Percentiles rank a stretch among this genome's conserved stretches.
phyloP scores from a whole-genome alignment of 2,797 vertebrate species.

The Pachyuromys duprasi region DNA sequence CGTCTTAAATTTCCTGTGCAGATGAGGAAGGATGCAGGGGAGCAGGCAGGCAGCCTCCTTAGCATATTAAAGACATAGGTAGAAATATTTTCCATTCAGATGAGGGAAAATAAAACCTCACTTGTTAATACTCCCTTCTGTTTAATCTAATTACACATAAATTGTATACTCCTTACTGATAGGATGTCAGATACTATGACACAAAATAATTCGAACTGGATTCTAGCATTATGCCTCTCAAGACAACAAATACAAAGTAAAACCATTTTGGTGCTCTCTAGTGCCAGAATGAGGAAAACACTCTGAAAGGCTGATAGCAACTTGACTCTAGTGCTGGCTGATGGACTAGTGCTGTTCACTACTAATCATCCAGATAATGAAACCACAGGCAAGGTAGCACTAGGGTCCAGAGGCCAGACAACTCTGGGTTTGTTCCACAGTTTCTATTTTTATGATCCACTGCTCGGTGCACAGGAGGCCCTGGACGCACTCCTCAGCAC shows the following conservation, averaged over 20 bases:
- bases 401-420: not conserved
- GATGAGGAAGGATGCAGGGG: not conserved
- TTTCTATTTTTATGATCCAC: not conserved
- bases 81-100: not conserved
- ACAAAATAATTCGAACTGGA: not conserved
- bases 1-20: not conserved
- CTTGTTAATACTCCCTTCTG: not conserved
- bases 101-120: not conserved
- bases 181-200: not conserved
- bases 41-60: not conserved
- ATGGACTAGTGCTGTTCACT: no score
- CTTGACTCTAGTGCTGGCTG: not conserved
- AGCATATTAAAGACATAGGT: not conserved
- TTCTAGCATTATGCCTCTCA: not conserved
- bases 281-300: not conserved
- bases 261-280: not conserved
- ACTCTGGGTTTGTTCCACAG: no score
- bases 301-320: not conserved
- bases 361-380: not conserved
- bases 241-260: not conserved
- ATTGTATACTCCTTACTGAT: not conserved
- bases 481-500: not conserved
- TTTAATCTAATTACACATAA: not conserved
- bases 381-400: not conserved
- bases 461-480: not conserved